phyloP scores from a whole-genome alignment of 2,888 invertebrate genomes.

The Drosophila barbarae region DNA sequence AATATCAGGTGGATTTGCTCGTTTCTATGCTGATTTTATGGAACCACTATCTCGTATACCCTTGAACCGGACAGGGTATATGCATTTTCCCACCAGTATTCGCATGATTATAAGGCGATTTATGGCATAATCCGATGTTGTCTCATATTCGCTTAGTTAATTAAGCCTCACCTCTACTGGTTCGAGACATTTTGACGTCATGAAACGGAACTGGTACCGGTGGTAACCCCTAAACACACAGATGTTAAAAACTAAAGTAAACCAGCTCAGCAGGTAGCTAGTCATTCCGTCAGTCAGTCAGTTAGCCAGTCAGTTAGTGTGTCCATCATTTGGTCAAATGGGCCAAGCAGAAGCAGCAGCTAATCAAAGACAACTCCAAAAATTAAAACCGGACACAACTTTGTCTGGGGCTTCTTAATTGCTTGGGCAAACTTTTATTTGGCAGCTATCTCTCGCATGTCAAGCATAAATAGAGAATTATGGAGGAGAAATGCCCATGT shows the following conservation, averaged over 20 bases:
- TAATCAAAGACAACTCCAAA: slow-evolving; percentile 55
- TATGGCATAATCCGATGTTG: slow-evolving; percentile 28
- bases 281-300: slow-evolving; percentile 21
- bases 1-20: neutral
- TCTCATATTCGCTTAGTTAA: slow-evolving; percentile 11
- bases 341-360: slow-evolving; percentile 35
- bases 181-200: slow-evolving; percentile 55
- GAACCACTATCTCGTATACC: slow-evolving; percentile 33
- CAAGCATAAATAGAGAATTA: slow-evolving; percentile 43
- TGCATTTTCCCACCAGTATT: slow-evolving; percentile 16
- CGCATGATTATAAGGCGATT: slow-evolving; percentile 14
- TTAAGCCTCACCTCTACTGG: slow-evolving; percentile 7
- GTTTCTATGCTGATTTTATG: slow-evolving; percentile 36
- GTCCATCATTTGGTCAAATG: slow-evolving; percentile 39
- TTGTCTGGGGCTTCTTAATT: slow-evolving; percentile 41
- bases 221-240: slow-evolving; percentile 30
- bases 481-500: slow-evolving; percentile 14
- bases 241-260: slow-evolving; percentile 52
- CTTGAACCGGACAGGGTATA: slow-evolving; percentile 14
- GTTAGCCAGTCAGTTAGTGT: slow-evolving; percentile 15
- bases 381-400: slow-evolving; percentile 55
- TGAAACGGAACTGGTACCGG: slow-evolving; percentile 61
- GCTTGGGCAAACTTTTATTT: slow-evolving; percentile 37
- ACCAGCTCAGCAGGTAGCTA: slow-evolving; percentile 70
- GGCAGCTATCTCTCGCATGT: slow-evolving; percentile 33